Evolutionary conservation across 1,140 invertebrate genomes (phyloP), one percentile per base, ranked within the genome.

Genomic region (Hydropsyche tenuis): DNA sequence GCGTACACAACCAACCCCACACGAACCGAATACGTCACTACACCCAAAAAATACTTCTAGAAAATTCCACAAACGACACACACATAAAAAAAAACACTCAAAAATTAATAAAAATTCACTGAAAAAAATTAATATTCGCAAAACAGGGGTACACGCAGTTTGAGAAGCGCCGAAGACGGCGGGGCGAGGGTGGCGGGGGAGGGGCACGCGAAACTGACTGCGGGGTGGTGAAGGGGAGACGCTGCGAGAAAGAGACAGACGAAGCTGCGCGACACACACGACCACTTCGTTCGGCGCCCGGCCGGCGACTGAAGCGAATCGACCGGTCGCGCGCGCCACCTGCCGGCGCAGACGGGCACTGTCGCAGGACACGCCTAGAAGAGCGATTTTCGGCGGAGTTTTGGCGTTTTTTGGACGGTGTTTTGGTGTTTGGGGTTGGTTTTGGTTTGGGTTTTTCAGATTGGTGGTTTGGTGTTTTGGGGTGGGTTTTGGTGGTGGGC

Each of bases 261-360:
- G 53, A 23, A 27, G 43, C n/a, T 0, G 3, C 30, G 37, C 27
- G 11, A 45, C 6, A 16, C 3, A 16, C 48, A n/a, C 20, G 14
- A 4, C 4, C 48, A n/a, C 48, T 5, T 2, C 63, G 42, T 45
- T 5, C 30, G n/a, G 14, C 27, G 14, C 63, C 16, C 30, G n/a
- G 22, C 63, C 56, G 56, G 56, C 56, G 56, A 60, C 56, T 60
- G 56, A 60, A 23, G 20, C 56, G 22, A 3, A 60, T 60, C 23
- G 56, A 60, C 4, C 56, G 56, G 56, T 25, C 56, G 56, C 18
- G 12, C 22, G 22, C 22, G 56, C 4, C 20, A 60, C 11, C 56
- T 60, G 20, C 51, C 22, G 45, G 3, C 45, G 45, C 11, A 12
- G 45, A n/a, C 45, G 45, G 2, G 45, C 45, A 48, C 30, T 3